Evolutionary conservation across 2,888 invertebrate species (phyloP).

Genomic region (Hetaerina titia): DNA sequence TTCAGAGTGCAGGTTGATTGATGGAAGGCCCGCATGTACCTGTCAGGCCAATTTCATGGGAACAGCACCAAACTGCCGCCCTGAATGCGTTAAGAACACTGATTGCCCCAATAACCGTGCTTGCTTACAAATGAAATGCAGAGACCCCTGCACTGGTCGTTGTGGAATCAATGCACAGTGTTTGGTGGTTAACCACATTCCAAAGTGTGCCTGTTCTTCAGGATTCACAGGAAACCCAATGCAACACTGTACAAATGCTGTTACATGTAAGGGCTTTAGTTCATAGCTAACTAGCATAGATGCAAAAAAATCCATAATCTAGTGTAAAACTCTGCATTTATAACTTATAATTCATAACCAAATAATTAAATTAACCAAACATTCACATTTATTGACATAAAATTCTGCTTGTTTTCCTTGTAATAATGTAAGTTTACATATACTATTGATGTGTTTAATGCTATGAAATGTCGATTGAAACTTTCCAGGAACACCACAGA

Average conservation of each 20-base stretch:
- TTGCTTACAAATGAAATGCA: constrained; percentile 74
- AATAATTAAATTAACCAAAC: constrained; percentile 39
- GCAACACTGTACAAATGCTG: constrained; percentile 61
- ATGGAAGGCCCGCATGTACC: constrained; percentile 77
- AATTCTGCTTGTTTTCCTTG: neutral
- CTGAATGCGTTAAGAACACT: constrained; percentile 72
- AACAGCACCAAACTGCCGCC: constrained; percentile 73
- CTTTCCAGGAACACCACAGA: neutral
- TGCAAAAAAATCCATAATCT: neutral
- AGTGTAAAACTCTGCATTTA: neutral
- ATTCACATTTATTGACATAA: neutral
- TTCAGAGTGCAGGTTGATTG: constrained; percentile 79
- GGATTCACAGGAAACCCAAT: constrained; percentile 75
- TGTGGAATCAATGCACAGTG: constrained; percentile 72
- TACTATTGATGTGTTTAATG: neutral
- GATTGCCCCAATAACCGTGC: constrained; percentile 74
- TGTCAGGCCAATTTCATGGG: constrained; percentile 73
- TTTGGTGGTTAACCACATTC: constrained; percentile 71
- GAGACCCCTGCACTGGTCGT: constrained; percentile 73
- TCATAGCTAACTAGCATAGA: neutral
- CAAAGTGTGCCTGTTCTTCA: constrained; percentile 73
- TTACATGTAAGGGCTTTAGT: constrained; percentile 55
- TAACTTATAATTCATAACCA: neutral
- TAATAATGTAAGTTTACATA: neutral
- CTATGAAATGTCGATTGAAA: neutral